Base-by-base conservation (phyloP, 2,888 invertebrate genomes). In the Coecobrya sp. region DNA sequence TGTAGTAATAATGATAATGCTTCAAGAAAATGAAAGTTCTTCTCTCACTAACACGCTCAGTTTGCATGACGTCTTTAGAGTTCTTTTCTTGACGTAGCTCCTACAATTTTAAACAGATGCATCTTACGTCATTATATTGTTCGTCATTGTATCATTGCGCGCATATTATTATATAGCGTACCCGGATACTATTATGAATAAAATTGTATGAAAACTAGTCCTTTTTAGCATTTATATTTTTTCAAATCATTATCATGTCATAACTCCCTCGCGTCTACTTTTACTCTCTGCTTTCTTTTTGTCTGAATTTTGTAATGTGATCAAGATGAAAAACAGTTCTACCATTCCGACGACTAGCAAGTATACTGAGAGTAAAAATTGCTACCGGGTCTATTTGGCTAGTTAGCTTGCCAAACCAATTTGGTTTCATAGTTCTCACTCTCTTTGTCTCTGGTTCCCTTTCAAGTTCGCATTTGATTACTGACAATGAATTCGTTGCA, bases 351-450 rank as follows among this genome's bases (percentile, higher is more conserved):
- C 36, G 36, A 36, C 3, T 36, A 7, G 7, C 2, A 36, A 36
- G 36, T 7, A 4, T 36, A 36, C 36, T 4, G 36, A 36, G 36
- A 36, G 36, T 19, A 59, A 2, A 76, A 11, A 76, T 3, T 42
- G 76, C 76, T 45, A 1, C 13, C 42, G 76, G 76, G 45, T 27
- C 2, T 45, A 76, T 45, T 30, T 36, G 11, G 76, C 45, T 76
- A 76, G 76, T 45, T 36, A 76, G 45, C 42, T 22, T 45, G 30
- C 45, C 45, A 76, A 76, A 76, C 76, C 10, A 25, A 19, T 59
- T 7, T 11, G 7, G 7, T 59, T 13, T 1, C 13, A 7, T 59
- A 19, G 59, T 22, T 59, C 19, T 59, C 36, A 36, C 36, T n/a
- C 30, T 25, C 68, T 27, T 68, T 68, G 68, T 22, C 22, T 68